These are phyloP conservation scores for Petrolisthes manimaculis DNA, from an alignment of 2,888 invertebrate species.

Conservation along the genomic window DNA sequence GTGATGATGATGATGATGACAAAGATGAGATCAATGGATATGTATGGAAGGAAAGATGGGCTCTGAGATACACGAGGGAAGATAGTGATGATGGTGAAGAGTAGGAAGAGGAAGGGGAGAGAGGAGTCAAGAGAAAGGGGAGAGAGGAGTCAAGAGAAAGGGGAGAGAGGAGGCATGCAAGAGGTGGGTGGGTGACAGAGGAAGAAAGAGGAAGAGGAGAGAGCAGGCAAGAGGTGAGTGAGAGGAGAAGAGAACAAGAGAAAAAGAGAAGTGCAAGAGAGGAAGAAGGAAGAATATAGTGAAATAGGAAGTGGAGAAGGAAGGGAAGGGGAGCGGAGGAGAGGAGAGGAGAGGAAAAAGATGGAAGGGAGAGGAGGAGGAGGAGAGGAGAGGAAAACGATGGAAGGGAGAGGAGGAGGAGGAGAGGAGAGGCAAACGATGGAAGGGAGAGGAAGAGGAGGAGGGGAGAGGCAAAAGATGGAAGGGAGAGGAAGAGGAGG, in stretches of 20 bases:
- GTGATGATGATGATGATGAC: not conserved
- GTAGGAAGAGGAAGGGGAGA: not conserved
- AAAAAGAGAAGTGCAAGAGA: not conserved
- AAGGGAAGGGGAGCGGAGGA: not conserved
- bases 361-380: not conserved
- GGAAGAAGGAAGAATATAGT: not conserved
- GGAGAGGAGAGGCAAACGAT: not conserved
- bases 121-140: not conserved
- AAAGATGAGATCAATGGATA: not conserved
- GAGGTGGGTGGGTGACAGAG: not conserved
- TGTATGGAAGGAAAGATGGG: not conserved
- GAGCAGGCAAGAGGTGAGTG: not conserved
- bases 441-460: not conserved
- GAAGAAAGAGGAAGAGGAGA: not conserved
- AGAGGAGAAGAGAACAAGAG: not conserved
- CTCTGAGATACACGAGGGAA: not conserved
- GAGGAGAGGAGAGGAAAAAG: not conserved
- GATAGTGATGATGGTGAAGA: not conserved
- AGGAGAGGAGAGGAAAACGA: not conserved
- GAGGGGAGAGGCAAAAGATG: not conserved
- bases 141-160: conserved; percentile 17
- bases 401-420: not conserved
- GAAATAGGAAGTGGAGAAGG: not conserved
- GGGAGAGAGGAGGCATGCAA: not conserved
- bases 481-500: not conserved